These are phyloP conservation scores for Dysmachus trigonus DNA, from an alignment of 2,888 invertebrate genomes.

Conservation along the genomic window DNA sequence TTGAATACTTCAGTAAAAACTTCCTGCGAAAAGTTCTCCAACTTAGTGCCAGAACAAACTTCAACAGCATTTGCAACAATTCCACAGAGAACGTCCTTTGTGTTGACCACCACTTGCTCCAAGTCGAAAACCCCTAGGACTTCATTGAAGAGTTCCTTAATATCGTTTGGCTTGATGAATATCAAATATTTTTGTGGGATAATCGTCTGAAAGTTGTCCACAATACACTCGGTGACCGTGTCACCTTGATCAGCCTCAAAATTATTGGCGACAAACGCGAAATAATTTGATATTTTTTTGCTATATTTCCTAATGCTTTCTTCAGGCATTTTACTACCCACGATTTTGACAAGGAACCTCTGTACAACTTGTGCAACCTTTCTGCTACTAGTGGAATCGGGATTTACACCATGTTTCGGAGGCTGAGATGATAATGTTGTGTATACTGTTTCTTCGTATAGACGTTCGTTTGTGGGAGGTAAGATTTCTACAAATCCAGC, in stretches of 20 bases:
- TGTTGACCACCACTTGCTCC: constrained; percentile 57
- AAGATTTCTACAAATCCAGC: constrained; percentile 50
- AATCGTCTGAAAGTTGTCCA: constrained; percentile 57
- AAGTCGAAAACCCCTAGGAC: constrained; percentile 58
- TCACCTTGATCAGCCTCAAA: constrained; percentile 59
- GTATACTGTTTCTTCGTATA: constrained; percentile 48
- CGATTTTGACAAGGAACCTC: constrained; percentile 56
- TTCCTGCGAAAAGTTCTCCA: constrained; percentile 41
- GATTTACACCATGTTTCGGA: constrained; percentile 46
- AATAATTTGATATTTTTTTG: constrained; percentile 57
- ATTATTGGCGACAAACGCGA: constrained; percentile 60
- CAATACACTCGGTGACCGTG: constrained; percentile 58
- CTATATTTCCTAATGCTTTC: constrained; percentile 58
- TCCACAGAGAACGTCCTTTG: constrained; percentile 53
- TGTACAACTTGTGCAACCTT: constrained; percentile 59
- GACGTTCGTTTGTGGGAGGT: constrained; percentile 52
- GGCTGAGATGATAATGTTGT: constrained; percentile 52
- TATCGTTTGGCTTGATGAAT: constrained; percentile 56
- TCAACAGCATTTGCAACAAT: constrained; percentile 46
- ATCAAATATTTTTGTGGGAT: constrained; percentile 60
- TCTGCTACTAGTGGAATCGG: constrained; percentile 42
- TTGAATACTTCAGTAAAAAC: constrained; percentile 46
- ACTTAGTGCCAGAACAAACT: neutral
- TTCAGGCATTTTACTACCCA: constrained; percentile 55
- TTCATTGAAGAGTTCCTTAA: constrained; percentile 58